phyloP scores from a whole-genome alignment of 2,888 invertebrate species.

The Clostera curtula region DNA sequence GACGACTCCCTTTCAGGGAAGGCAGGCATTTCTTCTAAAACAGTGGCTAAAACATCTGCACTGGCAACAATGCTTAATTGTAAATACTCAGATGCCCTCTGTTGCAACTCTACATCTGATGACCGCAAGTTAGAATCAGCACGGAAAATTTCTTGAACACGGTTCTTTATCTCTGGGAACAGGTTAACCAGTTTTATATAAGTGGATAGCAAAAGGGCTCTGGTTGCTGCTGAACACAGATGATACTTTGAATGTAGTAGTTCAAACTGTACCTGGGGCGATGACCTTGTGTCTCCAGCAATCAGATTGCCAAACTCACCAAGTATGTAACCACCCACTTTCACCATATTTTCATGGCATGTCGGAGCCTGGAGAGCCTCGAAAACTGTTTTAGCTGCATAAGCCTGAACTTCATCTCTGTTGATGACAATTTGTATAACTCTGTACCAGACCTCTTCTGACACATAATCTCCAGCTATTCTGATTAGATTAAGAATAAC shows the following conservation, averaged over 20 bases:
- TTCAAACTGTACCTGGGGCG: conserved; percentile 98
- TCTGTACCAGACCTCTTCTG: conserved; percentile 99
- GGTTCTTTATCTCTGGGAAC: conserved; percentile 97
- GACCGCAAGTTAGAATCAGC: conserved; percentile 97
- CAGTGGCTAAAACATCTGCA: conserved; percentile 97
- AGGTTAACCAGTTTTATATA: conserved; percentile 99
- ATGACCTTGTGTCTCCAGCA: conserved; percentile 98
- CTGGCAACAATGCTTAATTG: conserved; percentile 97
- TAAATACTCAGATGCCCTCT: conserved; percentile 97
- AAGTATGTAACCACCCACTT: conserved; percentile 99
- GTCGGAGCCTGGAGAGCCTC: conserved; percentile 99
- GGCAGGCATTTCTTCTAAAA: conserved; percentile 99
- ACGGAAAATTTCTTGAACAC: conserved; percentile 95
- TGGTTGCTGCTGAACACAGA: conserved; percentile 96
- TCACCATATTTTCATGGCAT: conserved; percentile 99
- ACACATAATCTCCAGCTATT: conserved; percentile 99
- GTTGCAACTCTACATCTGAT: conserved; percentile 98
- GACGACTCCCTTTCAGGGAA: conserved; percentile 99
- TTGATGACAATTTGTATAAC: conserved; percentile 99
- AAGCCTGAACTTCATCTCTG: conserved; percentile 99
- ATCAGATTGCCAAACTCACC: conserved; percentile 99
- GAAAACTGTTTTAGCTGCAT: conserved; percentile 99
- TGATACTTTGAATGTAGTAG: conserved; percentile 99
- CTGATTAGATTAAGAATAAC: conserved; percentile 98
- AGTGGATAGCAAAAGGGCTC: conserved; percentile 96